Evolutionary conservation across 2,113 vertebrate genomes (phyloP), one percentile per base, ranked within the genome.

Genomic region (Morone chrysops): DNA sequence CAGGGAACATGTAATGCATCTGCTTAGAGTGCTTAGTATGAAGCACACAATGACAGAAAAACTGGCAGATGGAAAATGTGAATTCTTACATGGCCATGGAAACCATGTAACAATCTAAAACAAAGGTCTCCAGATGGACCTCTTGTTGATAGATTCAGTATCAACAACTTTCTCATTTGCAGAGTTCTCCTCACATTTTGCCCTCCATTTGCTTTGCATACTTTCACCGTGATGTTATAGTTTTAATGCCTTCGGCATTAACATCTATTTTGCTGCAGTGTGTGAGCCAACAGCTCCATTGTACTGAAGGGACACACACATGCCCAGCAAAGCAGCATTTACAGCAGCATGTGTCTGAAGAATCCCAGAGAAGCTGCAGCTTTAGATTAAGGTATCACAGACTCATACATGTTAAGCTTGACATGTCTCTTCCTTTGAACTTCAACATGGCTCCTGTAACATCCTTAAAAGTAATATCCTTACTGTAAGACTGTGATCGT

Each of bases 331-430:
- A 41, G 11, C 59, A 53, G 75, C 59, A 45, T 70, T 78, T 54
- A n/a, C 53, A 61, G 54, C 68, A 62, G 77, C 68, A 70, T 70
- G 45, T 80, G 51, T 88, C 84, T 47, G 71, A 78, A 85, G 66
- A 67, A 75, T 80, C 75, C 36, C 17, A 13, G 4, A 0, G 79
- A 89, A 76, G 74, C 81, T 87, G 84, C 77, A 80, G 86, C 82
- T 90, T 79, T 84, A 87, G 85, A 89, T 92, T 88, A 87, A 84
- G 17, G 70, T 84, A 59, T 86, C 72, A 84, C 65, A 56, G 83
- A 85, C 81, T 82, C 72, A 40, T 70, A 11, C 76, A 83, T 81
- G 83, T 81, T 85, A 90, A 90, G 83, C 86, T 70, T 83, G 79
- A 78, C 81, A 74, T 85, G 51, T 47, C 10, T 83, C 10, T 70